Percentiles rank a stretch among this genome's conserved stretches.
Evolutionary conservation across 2,888 invertebrate species (phyloP).

Genomic region (Himalopsyche tibetana): DNA sequence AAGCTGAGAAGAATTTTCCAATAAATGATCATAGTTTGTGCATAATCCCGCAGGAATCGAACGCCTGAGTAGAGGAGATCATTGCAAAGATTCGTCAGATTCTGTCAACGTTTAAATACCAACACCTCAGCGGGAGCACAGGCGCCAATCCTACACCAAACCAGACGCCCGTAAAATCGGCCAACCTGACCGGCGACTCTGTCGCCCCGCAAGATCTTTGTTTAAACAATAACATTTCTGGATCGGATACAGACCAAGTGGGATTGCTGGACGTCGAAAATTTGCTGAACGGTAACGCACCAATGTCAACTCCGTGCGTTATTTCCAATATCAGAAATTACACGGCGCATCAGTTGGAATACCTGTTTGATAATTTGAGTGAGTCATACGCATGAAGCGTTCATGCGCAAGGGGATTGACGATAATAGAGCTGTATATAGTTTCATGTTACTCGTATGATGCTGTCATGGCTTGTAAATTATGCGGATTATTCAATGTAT

Average conservation of each 20-base stretch:
- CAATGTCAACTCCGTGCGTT: slow-evolving; percentile 75
- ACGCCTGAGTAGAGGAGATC: slow-evolving; percentile 93
- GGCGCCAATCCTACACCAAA: slow-evolving; percentile 71
- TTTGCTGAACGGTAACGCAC: slow-evolving; percentile 75
- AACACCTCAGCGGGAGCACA: slow-evolving; percentile 76
- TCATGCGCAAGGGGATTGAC: slow-evolving; percentile 44
- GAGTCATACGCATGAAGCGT: slow-evolving; percentile 79
- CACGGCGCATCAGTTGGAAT: slow-evolving; percentile 78
- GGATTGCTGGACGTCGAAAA: slow-evolving; percentile 67
- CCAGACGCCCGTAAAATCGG: slow-evolving; percentile 72
- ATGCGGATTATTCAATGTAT: background rate
- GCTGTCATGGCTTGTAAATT: background rate
- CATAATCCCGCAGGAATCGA: slow-evolving; percentile 82
- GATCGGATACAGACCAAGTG: slow-evolving; percentile 60
- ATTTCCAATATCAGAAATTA: slow-evolving; percentile 75
- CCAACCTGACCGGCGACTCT: slow-evolving; percentile 69
- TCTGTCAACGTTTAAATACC: slow-evolving; percentile 85
- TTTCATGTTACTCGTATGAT: slow-evolving; percentile 10
- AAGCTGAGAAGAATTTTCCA: slow-evolving; percentile 63
- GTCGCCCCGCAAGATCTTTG: slow-evolving; percentile 47
- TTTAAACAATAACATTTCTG: slow-evolving; percentile 70
- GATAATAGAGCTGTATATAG: slow-evolving; percentile 34
- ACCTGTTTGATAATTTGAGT: slow-evolving; percentile 81
- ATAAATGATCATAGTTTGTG: slow-evolving; percentile 66
- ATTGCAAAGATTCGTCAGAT: slow-evolving; percentile 89